Conservation (phyloP, 2,888 invertebrate species). For the Galerucella pusilla region DNA sequence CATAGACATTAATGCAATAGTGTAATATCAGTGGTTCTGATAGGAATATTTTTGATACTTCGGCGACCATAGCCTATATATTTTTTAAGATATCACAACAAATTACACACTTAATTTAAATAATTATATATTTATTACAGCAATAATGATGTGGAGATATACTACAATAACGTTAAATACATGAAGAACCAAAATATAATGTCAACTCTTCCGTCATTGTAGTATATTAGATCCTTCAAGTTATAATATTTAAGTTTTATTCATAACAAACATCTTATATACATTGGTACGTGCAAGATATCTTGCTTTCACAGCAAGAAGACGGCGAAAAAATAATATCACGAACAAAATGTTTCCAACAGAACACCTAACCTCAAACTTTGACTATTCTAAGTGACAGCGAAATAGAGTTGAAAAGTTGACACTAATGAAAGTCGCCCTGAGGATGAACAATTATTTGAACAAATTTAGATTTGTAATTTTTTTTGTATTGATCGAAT, state of each 20-base stretch:
- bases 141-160: background rate
- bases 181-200: background rate
- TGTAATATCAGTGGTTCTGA: too few species aligned
- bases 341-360: background rate
- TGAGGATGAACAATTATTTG: too few species aligned
- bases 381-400: too few species aligned
- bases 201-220: background rate
- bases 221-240: background rate
- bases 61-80: conserved; percentile 36
- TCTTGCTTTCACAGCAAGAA: conserved; percentile 39
- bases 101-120: conserved; percentile 23
- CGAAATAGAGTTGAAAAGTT: too few species aligned
- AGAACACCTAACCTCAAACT: too few species aligned
- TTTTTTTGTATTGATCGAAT: too few species aligned
- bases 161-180: background rate
- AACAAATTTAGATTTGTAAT: too few species aligned
- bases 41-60: too few species aligned
- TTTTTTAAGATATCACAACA: conserved; percentile 45
- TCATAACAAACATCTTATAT: conserved; percentile 41
- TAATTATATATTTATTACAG: background rate
- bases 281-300: conserved; percentile 50
- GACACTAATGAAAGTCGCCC: too few species aligned
- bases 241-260: background rate
- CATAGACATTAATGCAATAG: too few species aligned
- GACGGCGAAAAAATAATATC: conserved; percentile 6